phyloP scores from a whole-genome alignment of 2,113 vertebrate species.

The Ardeotis arabs region DNA sequence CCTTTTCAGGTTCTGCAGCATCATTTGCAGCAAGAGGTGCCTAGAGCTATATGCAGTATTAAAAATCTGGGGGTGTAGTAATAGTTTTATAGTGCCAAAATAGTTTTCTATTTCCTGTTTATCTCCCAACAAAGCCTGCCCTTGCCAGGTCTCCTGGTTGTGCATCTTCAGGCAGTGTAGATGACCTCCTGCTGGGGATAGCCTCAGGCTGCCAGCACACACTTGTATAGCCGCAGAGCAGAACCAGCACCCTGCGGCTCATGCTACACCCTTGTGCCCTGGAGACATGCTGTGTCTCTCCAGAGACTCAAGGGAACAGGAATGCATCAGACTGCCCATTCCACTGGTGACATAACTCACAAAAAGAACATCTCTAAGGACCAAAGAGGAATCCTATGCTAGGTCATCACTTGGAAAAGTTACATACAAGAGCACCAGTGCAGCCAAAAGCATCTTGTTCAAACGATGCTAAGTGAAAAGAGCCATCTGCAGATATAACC shows the following conservation, averaged over 20 bases:
- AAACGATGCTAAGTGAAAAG: neutral
- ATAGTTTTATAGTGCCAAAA: neutral
- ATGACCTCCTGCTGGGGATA: neutral
- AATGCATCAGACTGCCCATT: neutral
- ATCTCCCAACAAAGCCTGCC: neutral
- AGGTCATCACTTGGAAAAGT: neutral
- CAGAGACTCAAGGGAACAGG: neutral
- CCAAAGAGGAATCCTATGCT: neutral
- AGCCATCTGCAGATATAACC: neutral
- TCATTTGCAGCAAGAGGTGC: neutral
- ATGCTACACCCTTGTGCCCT: fast-evolving
- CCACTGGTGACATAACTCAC: neutral
- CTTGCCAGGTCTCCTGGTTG: neutral
- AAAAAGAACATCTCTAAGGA: neutral
- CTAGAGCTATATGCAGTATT: neutral
- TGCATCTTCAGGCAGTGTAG: neutral
- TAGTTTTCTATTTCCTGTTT: neutral
- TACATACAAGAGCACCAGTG: neutral
- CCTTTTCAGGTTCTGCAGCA: neutral
- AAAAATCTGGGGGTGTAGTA: neutral
- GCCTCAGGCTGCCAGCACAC: neutral
- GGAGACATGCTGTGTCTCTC: neutral
- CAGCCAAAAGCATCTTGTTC: neutral
- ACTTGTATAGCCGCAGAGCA: neutral
- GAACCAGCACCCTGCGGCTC: neutral